Base-by-base conservation (phyloP, 1,140 invertebrate species). In the Drosophila baimaii region DNA sequence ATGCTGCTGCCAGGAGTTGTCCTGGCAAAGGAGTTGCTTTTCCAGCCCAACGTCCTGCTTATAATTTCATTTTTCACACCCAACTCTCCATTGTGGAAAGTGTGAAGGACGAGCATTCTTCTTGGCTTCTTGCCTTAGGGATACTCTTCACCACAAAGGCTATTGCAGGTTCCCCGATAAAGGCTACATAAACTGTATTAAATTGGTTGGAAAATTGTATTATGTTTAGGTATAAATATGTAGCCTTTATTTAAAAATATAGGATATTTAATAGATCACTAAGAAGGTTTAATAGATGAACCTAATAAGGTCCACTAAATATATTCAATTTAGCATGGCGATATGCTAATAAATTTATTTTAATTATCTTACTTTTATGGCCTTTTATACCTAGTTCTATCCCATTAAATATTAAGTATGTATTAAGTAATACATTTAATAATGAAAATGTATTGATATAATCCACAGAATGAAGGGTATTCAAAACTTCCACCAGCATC, bases 21-120 rank as follows among this genome's bases (percentile, higher is more conserved):
- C 52, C 31, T 71, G 58, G n/a, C 61, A 52, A 65, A 55, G 66
- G 76, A 73, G 75, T 78, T 58, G 44, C 46, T 31, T 29, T 52
- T 52, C 29, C 57, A 27, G 69, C 15, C 80, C 69, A 73, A 73
- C 72, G 55, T 70, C 63, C 69, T 89, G 84, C 77, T 89, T 89
- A 89, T 89, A 89, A 89, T 89, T 89, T 89, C 84, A 89, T 89
- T 89, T 89, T 89, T 89, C 84, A 89, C 84, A 89, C 84, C 35
- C 74, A 70, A 56, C 77, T 31, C 78, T 39, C 31, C 73, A 55
- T 59, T 69, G 72, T n/a, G 51, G 55, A 77, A 78, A 79, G 77
- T 80, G 77, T 79, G 77, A 80, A 80, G 64, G 65, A 58, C 52
- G 37, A 37, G 61, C 17, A 59, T 64, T 58, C 33, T 52, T 49